Conservation (phyloP, 2,888 invertebrate species). For the Napeogenes inachia region DNA sequence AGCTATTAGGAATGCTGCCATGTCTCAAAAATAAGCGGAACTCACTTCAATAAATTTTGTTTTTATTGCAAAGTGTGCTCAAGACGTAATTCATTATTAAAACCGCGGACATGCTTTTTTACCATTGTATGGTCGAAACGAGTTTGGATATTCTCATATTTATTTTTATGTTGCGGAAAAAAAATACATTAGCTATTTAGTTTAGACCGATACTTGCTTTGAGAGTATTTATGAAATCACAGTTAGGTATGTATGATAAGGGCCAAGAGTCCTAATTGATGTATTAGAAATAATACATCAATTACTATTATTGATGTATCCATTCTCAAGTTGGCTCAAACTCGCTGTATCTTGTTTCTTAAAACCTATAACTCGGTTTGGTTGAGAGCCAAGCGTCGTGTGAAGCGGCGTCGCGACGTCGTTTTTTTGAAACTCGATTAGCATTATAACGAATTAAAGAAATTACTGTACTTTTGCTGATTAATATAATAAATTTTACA, state of each 20-base stretch:
- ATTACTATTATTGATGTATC: no score
- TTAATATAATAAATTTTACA: neutral
- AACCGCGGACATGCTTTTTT: neutral
- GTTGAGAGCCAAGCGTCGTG: constrained; percentile 48
- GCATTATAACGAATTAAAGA: constrained; percentile 22
- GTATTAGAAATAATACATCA: no score
- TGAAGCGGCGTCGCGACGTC: constrained; percentile 48
- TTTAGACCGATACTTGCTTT: no score
- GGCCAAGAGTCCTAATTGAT: no score
- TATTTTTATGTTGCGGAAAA: no score
- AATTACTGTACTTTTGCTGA: constrained; percentile 16
- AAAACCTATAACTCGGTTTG: constrained; percentile 34
- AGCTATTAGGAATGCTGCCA: constrained; percentile 5
- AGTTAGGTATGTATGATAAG: no score
- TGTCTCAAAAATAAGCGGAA: neutral
- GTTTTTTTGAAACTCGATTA: constrained; percentile 26
- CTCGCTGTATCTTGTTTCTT: neutral
- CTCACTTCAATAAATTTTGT: neutral
- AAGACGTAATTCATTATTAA: neutral
- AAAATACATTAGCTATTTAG: no score
- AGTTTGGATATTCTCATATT: no score
- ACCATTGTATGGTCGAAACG: neutral
- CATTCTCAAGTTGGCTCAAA: neutral
- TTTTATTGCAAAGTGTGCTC: neutral
- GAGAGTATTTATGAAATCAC: no score